Conservation (phyloP, 2,888 invertebrate species). For the Cephus spinipes region DNA sequence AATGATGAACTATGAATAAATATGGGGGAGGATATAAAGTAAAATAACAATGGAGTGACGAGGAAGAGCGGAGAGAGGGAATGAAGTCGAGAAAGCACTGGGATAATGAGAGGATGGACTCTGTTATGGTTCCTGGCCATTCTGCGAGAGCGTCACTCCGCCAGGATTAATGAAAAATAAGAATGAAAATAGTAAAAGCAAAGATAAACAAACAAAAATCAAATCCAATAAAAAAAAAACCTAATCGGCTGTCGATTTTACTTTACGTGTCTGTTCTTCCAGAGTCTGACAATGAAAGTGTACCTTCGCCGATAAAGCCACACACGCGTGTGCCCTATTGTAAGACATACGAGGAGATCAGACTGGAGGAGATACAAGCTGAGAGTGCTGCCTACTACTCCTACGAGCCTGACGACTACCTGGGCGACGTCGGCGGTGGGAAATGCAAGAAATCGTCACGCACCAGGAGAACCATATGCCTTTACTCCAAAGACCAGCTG, state of each 20-base stretch:
- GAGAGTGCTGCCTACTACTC: conserved; percentile 80
- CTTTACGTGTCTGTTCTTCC: conserved; percentile 70
- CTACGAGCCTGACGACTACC: conserved; percentile 68
- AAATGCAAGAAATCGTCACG: conserved; percentile 14
- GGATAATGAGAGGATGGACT: not conserved
- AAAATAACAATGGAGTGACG: too few relatives aligned
- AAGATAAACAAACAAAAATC: conserved; percentile 16
- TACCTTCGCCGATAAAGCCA: conserved; percentile 71
- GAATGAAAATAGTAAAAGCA: conserved; percentile 1
- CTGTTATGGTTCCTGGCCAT: not conserved
- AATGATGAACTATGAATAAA: not conserved
- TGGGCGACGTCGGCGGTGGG: conserved; percentile 14
- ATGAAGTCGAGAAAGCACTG: not conserved
- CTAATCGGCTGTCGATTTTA: conserved; percentile 29
- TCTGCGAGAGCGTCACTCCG: too few relatives aligned
- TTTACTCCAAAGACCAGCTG: conserved; percentile 5
- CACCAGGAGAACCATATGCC: conserved; percentile 10
- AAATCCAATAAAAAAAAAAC: conserved; percentile 10
- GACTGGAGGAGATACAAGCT: conserved; percentile 77
- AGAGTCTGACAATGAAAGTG: conserved; percentile 84
- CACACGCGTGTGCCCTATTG: conserved; percentile 67
- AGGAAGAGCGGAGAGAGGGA: too few relatives aligned
- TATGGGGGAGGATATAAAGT: too few relatives aligned
- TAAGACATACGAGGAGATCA: conserved; percentile 78
- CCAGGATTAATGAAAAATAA: too few relatives aligned